phyloP scores from a whole-genome alignment of 2,888 invertebrate species.

The Sabatieria punctata region DNA sequence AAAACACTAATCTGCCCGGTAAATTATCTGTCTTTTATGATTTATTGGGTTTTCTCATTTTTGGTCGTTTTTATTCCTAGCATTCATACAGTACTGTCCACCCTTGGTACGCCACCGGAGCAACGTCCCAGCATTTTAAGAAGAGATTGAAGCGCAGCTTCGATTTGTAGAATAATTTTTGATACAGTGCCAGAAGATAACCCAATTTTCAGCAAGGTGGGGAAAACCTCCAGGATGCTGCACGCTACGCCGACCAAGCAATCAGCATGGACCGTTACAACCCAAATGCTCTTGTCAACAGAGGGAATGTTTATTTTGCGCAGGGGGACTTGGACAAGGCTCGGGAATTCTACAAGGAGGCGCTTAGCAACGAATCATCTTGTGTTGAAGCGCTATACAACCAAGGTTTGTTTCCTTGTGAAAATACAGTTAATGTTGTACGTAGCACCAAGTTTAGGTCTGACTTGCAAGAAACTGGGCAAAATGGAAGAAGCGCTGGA shows the following conservation, averaged over 20 bases:
- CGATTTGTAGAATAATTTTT: too few species aligned
- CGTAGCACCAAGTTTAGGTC: slow-evolving; percentile 36
- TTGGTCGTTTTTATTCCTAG: too few species aligned
- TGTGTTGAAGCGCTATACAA: slow-evolving; percentile 70
- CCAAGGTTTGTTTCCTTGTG: slow-evolving; percentile 41
- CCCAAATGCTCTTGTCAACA: slow-evolving; percentile 61
- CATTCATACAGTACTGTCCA: too few species aligned
- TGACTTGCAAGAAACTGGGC: slow-evolving; percentile 50
- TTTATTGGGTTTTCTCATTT: too few species aligned
- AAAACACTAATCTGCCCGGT: too few species aligned
- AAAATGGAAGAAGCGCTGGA: slow-evolving; percentile 57
- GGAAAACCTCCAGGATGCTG: slow-evolving; percentile 48
- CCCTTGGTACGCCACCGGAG: too few species aligned
- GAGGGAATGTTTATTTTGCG: slow-evolving; percentile 58
- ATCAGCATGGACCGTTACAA: slow-evolving; percentile 57
- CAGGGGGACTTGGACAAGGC: slow-evolving; percentile 53
- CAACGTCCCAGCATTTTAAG: too few species aligned
- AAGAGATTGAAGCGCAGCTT: too few species aligned
- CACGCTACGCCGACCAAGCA: slow-evolving; percentile 54
- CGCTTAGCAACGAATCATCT: slow-evolving; percentile 58
- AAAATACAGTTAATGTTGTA: background rate
- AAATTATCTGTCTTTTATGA: too few species aligned
- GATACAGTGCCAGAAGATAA: too few species aligned
- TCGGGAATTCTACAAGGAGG: slow-evolving; percentile 48
- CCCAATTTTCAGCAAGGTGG: slow-evolving; percentile 51